Evolutionary conservation across 23 tunicate species (phyloP), one percentile per base, ranked within the genome.

Genomic region (Ascidia mentula): DNA sequence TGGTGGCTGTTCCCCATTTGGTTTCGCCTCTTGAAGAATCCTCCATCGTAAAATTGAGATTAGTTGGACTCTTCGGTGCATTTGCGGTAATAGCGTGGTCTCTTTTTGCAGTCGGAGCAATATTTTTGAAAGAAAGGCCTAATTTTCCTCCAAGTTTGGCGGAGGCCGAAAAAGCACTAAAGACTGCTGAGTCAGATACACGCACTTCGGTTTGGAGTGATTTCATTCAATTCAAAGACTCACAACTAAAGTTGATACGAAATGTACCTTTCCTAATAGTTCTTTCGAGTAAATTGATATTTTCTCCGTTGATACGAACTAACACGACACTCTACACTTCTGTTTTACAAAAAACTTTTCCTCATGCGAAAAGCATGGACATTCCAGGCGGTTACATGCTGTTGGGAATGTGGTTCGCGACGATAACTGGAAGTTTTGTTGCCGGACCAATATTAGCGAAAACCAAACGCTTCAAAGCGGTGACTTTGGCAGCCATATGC

Each of bases 241-340:
- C 24, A 1, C 65, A 53, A 53, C 28, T 53, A 3, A 33, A 34
- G 15, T 37, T 78, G 24, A 30, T 78, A 5, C 24, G 1, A 59
- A 53, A 46, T 18, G 35, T 36, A 1, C 32, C 13, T 40, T 78
- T 78, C n/a, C 6, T 45, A 3, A 30, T 3, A 34, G 71, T 78
- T 40, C 30, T 31, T 5, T 31, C 46, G 6, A 34, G 35, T 9
- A 18, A 32, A 38, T 18, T 34, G n/a, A 32, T 38, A 36, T 34
- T 26, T 31, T 20, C 13, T 7, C 83, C 83, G 38, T 9, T 79
- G 0, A 26, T 65, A 26, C 37, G 83, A 65, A n/a, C 18, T 45
- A 31, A 24, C 77, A 79, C 65, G 31, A 65, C 59, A 17, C 83
- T 79, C 0, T n/a, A 61, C 9, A 61, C 83, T 6, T 79, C 83